phyloP scores from a whole-genome alignment of 2,888 invertebrate genomes.

The Myopa tessellatipennis region DNA sequence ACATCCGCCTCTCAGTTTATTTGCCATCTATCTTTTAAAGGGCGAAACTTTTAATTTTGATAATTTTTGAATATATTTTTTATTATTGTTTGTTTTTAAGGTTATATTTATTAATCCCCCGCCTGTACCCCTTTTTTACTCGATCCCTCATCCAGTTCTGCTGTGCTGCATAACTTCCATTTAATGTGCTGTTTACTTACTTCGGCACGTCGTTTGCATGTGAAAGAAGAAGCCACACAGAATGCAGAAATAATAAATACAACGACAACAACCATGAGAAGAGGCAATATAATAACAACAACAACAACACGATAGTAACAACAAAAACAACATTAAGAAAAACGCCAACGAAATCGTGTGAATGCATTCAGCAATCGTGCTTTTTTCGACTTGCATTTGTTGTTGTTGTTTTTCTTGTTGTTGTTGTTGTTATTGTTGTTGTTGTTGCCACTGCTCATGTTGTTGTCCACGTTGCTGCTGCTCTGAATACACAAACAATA shows the following conservation, averaged over 20 bases:
- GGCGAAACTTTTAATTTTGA: too few species aligned
- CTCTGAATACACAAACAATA: constrained; percentile 1
- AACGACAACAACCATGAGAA: not conserved
- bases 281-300: not conserved
- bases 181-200: not conserved
- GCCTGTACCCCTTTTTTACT: too few species aligned
- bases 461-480: not conserved
- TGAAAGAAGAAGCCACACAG: too few species aligned
- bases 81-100: too few species aligned
- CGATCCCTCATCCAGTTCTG: not conserved
- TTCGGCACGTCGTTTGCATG: not conserved
- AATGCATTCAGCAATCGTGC: not conserved
- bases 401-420: not conserved
- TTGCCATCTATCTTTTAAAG: too few species aligned
- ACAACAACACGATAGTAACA: not conserved
- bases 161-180: not conserved
- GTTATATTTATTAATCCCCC: too few species aligned
- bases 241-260: too few species aligned
- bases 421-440: not conserved
- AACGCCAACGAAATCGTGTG: constrained; percentile 7
- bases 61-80: too few species aligned
- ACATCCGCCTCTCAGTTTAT: too few species aligned
- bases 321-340: not conserved
- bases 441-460: not conserved
- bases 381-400: not conserved